A percentile compares a stretch with the other conserved stretches of the same genome.
These are phyloP conservation scores for Grantiella picta DNA, from an alignment of 2,113 vertebrate genomes.

Conservation along the genomic window DNA sequence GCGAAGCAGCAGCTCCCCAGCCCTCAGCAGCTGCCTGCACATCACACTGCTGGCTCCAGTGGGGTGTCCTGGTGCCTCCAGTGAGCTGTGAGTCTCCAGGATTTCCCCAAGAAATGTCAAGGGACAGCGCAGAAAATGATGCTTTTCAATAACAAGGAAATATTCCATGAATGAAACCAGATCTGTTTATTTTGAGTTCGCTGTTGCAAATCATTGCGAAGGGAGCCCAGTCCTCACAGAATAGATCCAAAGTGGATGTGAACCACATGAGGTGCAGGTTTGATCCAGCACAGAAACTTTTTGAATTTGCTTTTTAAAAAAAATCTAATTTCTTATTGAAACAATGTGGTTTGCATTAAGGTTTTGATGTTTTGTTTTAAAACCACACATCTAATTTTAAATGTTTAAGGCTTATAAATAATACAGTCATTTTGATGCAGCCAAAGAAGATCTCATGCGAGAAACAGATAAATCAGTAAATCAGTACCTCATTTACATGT, in stretches of 20 bases:
- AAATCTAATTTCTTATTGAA: constrained; percentile 61
- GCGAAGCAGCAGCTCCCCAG: background rate
- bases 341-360: constrained; percentile 73
- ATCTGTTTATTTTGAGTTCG: constrained; percentile 60
- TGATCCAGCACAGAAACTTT: constrained; percentile 52
- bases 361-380: constrained; percentile 70
- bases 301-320: constrained; percentile 37
- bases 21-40: background rate
- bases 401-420: constrained; percentile 71
- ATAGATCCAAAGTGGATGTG: background rate
- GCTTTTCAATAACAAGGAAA: constrained; percentile 66
- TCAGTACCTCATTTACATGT: constrained; percentile 62
- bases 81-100: background rate
- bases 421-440: constrained; percentile 57
- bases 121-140: constrained; percentile 25
- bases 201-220: constrained; percentile 52
- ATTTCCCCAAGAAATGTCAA: constrained; percentile 15
- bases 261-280: constrained; percentile 61
- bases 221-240: constrained; percentile 28
- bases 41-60: fast-evolving
- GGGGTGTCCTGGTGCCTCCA: background rate
- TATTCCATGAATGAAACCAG: constrained; percentile 60
- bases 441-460: constrained; percentile 64
- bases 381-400: constrained; percentile 71
- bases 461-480: constrained; percentile 58